phyloP scores from a whole-genome alignment of 2,888 invertebrate species.

The Epinotia bilunana region DNA sequence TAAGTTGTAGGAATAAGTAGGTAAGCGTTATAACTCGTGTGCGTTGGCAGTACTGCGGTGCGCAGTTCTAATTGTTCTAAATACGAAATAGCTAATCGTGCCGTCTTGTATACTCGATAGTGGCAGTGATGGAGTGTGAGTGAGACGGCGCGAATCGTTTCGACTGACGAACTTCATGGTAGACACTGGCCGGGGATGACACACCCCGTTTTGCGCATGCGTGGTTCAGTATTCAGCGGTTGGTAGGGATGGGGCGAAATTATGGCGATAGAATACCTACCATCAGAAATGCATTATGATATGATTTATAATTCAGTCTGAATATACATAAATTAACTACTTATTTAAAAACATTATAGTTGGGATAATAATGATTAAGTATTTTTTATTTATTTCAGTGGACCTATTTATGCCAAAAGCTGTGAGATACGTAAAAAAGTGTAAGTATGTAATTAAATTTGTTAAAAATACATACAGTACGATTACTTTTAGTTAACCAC shows the following conservation, averaged over 20 bases:
- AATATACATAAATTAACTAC: too few relatives aligned
- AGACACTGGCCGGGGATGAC: slow-evolving; percentile 23
- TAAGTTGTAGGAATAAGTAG: neutral
- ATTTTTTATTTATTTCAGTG: too few relatives aligned
- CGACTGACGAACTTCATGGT: slow-evolving; percentile 10
- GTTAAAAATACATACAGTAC: too few relatives aligned
- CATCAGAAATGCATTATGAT: too few relatives aligned
- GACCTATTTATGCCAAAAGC: too few relatives aligned
- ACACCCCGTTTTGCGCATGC: slow-evolving; percentile 49
- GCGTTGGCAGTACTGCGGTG: slow-evolving; percentile 8
- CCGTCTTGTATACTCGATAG: neutral
- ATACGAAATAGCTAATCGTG: neutral
- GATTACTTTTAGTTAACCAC: too few relatives aligned
- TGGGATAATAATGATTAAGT: too few relatives aligned
- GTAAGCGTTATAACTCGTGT: too few relatives aligned
- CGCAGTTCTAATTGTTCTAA: neutral
- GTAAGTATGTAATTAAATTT: too few relatives aligned
- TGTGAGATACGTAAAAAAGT: too few relatives aligned
- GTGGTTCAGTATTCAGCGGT: slow-evolving; percentile 41
- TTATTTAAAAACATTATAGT: too few relatives aligned
- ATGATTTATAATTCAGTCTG: too few relatives aligned
- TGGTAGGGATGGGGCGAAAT: slow-evolving; percentile 26
- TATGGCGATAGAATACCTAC: slow-evolving; percentile 24
- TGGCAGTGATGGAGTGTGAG: neutral
- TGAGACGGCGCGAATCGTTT: neutral